Conservation (phyloP, 2,888 invertebrate genomes). For the Syrphus vitripennis region DNA sequence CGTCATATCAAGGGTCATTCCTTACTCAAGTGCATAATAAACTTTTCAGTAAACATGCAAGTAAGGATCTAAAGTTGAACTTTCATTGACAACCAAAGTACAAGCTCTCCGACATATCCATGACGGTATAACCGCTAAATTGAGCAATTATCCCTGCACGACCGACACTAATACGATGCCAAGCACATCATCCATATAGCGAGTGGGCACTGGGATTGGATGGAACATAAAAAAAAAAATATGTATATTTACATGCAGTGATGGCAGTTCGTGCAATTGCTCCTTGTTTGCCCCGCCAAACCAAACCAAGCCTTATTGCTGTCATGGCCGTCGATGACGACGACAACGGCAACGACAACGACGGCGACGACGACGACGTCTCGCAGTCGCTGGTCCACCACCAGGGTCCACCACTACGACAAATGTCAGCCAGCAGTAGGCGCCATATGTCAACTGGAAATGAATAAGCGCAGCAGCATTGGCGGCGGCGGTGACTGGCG, state of each 20-base stretch:
- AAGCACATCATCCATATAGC: constrained; percentile 32
- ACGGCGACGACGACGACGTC: constrained; percentile 28
- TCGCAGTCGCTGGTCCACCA: constrained; percentile 59
- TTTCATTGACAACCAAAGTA: constrained; percentile 14
- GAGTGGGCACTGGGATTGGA: background rate
- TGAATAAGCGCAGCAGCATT: constrained; percentile 66
- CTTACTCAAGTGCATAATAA: background rate
- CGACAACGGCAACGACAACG: constrained; percentile 5
- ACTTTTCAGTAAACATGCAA: constrained; percentile 10
- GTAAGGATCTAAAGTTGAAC: constrained; percentile 1
- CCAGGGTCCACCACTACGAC: constrained; percentile 54
- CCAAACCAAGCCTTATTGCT: constrained; percentile 9
- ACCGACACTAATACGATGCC: constrained; percentile 28
- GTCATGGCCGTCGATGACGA: constrained; percentile 32
- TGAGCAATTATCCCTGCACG: constrained; percentile 55
- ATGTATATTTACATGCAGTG: constrained; percentile 60
- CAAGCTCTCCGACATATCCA: constrained; percentile 25
- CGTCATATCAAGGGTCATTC: background rate
- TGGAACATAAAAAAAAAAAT: constrained; percentile 1
- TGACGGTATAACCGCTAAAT: constrained; percentile 45
- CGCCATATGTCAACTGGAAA: constrained; percentile 71
- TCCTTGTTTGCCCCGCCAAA: constrained; percentile 38
- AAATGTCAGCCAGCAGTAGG: constrained; percentile 64
- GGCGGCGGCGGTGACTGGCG: constrained; percentile 47
- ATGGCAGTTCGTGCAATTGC: constrained; percentile 44